phyloP scores from a whole-genome alignment of 1,140 invertebrate species.

The Macrostomum lignano region DNA sequence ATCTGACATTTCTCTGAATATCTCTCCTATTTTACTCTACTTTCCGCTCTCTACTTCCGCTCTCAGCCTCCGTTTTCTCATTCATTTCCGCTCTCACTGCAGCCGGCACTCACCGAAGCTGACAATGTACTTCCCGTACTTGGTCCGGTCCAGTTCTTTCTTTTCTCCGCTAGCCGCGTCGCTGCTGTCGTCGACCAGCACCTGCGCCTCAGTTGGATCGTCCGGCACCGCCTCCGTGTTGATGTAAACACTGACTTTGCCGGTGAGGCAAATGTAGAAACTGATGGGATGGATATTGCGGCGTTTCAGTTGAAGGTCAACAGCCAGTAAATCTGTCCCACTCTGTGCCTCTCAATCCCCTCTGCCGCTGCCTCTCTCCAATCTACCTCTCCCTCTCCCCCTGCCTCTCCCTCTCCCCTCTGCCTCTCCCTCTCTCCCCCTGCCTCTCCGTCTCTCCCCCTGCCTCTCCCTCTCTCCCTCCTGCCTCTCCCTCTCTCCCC shows the following conservation, averaged over 20 bases:
- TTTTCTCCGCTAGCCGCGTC: slow-evolving; percentile 5
- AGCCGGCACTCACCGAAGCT: slow-evolving; percentile 8
- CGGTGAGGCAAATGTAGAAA: slow-evolving; percentile 11
- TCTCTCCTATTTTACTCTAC: no score
- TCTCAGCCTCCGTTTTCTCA: no score
- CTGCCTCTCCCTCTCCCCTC: no score
- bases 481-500: no score
- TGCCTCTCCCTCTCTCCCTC: no score
- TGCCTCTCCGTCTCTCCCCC: no score
- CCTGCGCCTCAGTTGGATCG: slow-evolving; percentile 5
- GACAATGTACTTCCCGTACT: slow-evolving; percentile 9
- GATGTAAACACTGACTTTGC: slow-evolving; percentile 11
- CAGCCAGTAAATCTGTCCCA: not conserved
- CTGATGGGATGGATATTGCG: slow-evolving; percentile 7
- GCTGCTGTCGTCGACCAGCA: slow-evolving; percentile 6
- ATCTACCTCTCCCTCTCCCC: not conserved
- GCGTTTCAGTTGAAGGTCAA: not conserved
- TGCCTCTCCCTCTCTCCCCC: no score
- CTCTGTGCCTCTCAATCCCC: not conserved
- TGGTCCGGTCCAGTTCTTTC: slow-evolving; percentile 7
- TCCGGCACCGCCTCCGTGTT: slow-evolving; percentile 10
- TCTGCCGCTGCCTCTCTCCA: not conserved
- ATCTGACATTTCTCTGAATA: no score
- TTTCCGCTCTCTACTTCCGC: no score
- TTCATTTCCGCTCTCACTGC: no score